Conservation (phyloP, 2,888 invertebrate genomes). For the Charanyca ferruginea region DNA sequence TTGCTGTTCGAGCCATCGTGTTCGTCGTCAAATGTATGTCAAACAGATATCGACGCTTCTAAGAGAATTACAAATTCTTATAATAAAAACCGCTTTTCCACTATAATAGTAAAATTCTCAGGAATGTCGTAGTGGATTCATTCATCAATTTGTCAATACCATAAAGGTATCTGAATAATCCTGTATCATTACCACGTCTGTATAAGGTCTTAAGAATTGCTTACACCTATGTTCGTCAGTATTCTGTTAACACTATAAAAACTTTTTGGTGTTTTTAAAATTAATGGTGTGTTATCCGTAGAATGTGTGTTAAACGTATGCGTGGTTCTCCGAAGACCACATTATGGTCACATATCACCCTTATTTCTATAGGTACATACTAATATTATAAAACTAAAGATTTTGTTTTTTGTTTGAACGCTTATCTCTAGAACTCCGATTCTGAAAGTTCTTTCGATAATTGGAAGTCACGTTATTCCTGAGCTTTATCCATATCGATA, state of each 20-base stretch:
- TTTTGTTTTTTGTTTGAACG: too few relatives aligned
- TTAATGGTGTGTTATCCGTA: slow-evolving; percentile 71
- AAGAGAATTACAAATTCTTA: slow-evolving; percentile 17
- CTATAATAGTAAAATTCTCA: slow-evolving; percentile 22
- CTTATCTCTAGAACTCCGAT: too few relatives aligned
- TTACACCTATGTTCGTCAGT: slow-evolving; percentile 17
- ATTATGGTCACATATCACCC: slow-evolving; percentile 43
- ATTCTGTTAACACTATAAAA: slow-evolving; percentile 46
- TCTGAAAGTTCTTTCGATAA: too few relatives aligned
- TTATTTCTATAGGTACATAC: too few relatives aligned
- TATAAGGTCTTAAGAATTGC: slow-evolving; percentile 12
- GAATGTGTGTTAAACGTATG: slow-evolving; percentile 82
- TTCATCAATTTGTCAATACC: slow-evolving; percentile 57
- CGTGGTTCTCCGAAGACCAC: slow-evolving; percentile 77
- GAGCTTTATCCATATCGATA: too few relatives aligned
- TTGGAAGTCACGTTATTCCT: too few relatives aligned
- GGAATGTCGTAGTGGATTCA: slow-evolving; percentile 30
- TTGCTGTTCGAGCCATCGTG: slow-evolving; percentile 29
- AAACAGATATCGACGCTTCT: slow-evolving; percentile 32
- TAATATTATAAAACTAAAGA: too few relatives aligned
- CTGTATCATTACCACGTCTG: slow-evolving; percentile 27
- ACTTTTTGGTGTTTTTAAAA: slow-evolving; percentile 22
- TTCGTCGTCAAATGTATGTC: slow-evolving; percentile 58
- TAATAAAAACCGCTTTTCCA: neutral
- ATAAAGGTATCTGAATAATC: slow-evolving; percentile 33